Evolutionary conservation across 2,113 vertebrate genomes (phyloP).

Genomic region (Elanoides forficatus): DNA sequence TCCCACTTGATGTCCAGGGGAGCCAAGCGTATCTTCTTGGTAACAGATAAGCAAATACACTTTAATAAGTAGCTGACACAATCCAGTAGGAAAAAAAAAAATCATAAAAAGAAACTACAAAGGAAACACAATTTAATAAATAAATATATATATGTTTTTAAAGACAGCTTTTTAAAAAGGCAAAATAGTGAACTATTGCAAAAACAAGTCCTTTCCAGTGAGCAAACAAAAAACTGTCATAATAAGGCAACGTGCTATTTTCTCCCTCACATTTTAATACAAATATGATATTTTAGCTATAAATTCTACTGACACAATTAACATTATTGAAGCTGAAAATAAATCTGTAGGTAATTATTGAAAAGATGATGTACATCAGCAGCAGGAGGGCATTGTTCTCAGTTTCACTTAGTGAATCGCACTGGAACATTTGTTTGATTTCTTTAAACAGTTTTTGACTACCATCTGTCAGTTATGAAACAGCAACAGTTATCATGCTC

Average conservation of each 20-base stretch:
- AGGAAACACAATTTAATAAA: neutral
- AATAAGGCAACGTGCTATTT: neutral
- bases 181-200: neutral
- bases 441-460: conserved; percentile 43
- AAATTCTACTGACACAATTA: neutral
- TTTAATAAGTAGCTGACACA: neutral
- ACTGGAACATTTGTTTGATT: conserved; percentile 1
- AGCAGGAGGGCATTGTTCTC: neutral
- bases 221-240: neutral
- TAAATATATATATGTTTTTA: neutral
- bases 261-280: neutral
- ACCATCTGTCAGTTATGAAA: conserved; percentile 8
- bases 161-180: neutral
- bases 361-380: neutral
- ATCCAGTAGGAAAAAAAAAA: neutral
- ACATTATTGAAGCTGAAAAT: neutral
- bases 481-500: neutral
- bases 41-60: neutral
- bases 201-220: neutral
- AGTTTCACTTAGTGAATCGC: neutral
- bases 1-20: conserved; percentile 24
- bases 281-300: neutral
- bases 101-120: neutral
- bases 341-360: conserved; percentile 21
- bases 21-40: neutral